Conservation (phyloP, 1,140 invertebrate species). For the Apocrypta bakeri region DNA sequence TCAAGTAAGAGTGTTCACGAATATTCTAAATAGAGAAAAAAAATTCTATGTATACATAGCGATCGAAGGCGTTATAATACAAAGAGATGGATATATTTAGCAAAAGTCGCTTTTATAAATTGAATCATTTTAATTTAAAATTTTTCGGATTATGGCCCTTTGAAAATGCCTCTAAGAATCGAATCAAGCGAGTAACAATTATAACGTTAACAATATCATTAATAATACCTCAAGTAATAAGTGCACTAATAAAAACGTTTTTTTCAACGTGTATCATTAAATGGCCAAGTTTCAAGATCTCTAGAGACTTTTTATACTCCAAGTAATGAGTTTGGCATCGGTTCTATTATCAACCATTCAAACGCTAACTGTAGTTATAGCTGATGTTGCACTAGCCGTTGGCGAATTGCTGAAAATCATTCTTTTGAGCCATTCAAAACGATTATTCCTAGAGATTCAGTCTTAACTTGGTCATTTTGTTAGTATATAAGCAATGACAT, state of each 20-base stretch:
- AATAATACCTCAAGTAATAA: slow-evolving; percentile 24
- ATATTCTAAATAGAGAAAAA: neutral
- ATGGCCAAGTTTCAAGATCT: neutral
- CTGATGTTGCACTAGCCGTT: no score
- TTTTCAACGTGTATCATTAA: neutral
- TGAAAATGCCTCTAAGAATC: neutral
- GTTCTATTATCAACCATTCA: no score
- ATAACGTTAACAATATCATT: neutral
- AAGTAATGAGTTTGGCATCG: no score
- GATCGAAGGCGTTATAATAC: neutral
- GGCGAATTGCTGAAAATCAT: no score
- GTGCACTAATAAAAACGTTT: neutral
- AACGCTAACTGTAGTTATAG: no score
- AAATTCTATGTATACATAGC: neutral
- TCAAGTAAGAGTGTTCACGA: neutral
- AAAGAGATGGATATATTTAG: slow-evolving; percentile 17
- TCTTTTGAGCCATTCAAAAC: no score
- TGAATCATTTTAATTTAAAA: slow-evolving; percentile 7
- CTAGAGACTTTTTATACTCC: neutral
- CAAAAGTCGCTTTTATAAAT: slow-evolving; percentile 17
- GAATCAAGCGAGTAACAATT: slow-evolving; percentile 15
- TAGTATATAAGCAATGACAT: neutral
- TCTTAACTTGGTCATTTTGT: neutral
- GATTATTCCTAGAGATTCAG: no score
- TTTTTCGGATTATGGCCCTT: slow-evolving; percentile 9